phyloP scores from a whole-genome alignment of 2,888 invertebrate genomes.

The Drosophila stalkeri region DNA sequence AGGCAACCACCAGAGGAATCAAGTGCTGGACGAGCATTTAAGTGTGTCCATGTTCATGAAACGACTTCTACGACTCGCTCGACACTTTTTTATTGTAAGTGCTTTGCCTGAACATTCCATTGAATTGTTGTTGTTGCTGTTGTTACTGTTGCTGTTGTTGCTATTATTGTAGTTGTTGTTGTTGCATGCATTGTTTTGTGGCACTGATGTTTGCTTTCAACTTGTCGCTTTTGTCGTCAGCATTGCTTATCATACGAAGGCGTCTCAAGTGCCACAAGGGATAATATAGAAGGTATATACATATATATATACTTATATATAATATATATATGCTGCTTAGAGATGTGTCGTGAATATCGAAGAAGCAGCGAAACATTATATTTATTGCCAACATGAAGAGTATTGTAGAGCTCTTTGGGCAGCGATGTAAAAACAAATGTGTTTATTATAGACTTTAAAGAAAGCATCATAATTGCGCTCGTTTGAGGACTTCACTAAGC shows the following conservation, averaged over 20 bases:
- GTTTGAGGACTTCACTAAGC: background rate
- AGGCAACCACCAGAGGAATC: constrained; percentile 7
- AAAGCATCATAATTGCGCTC: constrained; percentile 2
- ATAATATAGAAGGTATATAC: constrained; percentile 28
- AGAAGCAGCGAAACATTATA: background rate
- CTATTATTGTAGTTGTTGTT: constrained; percentile 19
- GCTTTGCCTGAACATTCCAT: constrained; percentile 59
- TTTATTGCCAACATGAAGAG: background rate
- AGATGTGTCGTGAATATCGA: constrained; percentile 19
- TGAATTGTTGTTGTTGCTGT: constrained; percentile 31
- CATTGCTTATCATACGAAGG: constrained; percentile 44
- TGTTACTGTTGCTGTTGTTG: background rate
- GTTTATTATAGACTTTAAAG: constrained; percentile 6
- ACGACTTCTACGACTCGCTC: constrained; percentile 48
- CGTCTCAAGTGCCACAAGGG: constrained; percentile 60
- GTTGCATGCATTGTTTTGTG: constrained; percentile 54
- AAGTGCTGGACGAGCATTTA: constrained; percentile 45
- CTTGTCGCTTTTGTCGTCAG: constrained; percentile 55
- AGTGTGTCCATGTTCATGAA: constrained; percentile 46
- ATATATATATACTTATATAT: constrained; percentile 2
- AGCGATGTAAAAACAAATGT: background rate
- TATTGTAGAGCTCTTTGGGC: background rate
- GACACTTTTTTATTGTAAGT: constrained; percentile 71
- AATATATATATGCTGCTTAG: constrained; percentile 3
- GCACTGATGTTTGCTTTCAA: constrained; percentile 54